Base-by-base conservation (phyloP, 2,888 invertebrate species). In the Yponomeuta sedellus region DNA sequence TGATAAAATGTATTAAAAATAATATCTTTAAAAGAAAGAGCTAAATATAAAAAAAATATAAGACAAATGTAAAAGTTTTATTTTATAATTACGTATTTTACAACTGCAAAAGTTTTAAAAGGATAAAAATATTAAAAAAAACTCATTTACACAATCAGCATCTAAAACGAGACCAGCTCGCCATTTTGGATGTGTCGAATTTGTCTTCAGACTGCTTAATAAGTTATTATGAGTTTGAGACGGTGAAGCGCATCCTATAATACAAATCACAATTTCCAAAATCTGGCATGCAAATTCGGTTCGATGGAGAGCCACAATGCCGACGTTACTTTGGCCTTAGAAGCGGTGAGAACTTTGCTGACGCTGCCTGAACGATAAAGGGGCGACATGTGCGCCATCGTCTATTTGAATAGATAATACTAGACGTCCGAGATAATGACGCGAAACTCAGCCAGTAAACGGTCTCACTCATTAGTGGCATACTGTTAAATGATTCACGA, bases 381-480 rank as follows among this genome's bases (percentile, higher is more conserved):
- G 66, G 44, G 16, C 64, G 66, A 67, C 69, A 68, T 69, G 68
- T 67, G 64, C 68, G 68, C 67, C 69, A 73, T 73, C 71, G 74
- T 70, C 71, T 71, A 70, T 75, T 74, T 73, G 70, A 73, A 73
- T 70, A 70, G 74, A 75, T 73, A 74, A 67, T 67, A 64, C 61
- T 62, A 40, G 56, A 44, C 57, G 68, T 63, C 69, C 28, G n/a
- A 66, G 65, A 69, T 69, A 66, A 68, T 68, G 68, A 66, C 66
- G 68, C 66, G 61, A 68, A 68, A 67, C 71, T 73, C 68, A 70
- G 22, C 65, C 19, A 8, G 71, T 72, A 72, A 71, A 39, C 44
- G 71, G 68, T 68, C 71, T 70, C 68, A 74, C 73, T 74, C 75
- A 75, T 75, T 75, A 75, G 71, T 73, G 70, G 28, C 61, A 67